Evolutionary conservation across 2,888 invertebrate species (phyloP).

Genomic region (Sturmia bella): DNA sequence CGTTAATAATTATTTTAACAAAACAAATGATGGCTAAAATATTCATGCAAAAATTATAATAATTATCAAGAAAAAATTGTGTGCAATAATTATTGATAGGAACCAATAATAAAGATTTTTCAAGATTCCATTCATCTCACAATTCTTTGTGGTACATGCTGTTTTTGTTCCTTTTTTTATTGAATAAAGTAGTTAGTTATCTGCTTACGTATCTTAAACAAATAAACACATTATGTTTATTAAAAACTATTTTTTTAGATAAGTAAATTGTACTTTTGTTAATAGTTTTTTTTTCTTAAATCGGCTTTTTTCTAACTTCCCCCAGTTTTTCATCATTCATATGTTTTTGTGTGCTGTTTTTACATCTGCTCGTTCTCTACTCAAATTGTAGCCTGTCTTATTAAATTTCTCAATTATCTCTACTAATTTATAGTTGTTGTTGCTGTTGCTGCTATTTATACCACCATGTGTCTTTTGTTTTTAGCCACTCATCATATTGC

Average conservation of each 20-base stretch:
- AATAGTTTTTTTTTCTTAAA: not conserved
- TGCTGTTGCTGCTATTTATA: conserved; percentile 1
- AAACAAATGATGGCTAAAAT: not conserved
- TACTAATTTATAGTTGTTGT: not conserved
- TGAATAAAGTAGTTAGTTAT: too few relatives aligned
- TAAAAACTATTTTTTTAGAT: too few relatives aligned
- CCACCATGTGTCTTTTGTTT: not conserved
- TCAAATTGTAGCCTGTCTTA: not conserved
- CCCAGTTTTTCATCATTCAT: conserved; percentile 14
- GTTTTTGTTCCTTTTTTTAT: too few relatives aligned
- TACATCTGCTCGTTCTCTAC: conserved; percentile 23
- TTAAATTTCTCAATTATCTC: conserved; percentile 17
- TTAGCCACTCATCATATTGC: too few relatives aligned
- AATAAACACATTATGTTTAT: too few relatives aligned
- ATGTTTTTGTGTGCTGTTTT: conserved; percentile 21
- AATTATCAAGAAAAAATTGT: not conserved
- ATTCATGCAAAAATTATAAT: not conserved
- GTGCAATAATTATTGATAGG: too few relatives aligned
- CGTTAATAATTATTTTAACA: too few relatives aligned
- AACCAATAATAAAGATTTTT: too few relatives aligned
- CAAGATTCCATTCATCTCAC: too few relatives aligned
- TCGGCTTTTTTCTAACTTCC: not conserved
- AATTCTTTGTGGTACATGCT: too few relatives aligned
- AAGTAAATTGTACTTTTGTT: not conserved
- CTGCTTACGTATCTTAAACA: too few relatives aligned